These are phyloP conservation scores for Phlogophora meticulosa DNA, from an alignment of 2,888 invertebrate genomes.

Conservation along the genomic window DNA sequence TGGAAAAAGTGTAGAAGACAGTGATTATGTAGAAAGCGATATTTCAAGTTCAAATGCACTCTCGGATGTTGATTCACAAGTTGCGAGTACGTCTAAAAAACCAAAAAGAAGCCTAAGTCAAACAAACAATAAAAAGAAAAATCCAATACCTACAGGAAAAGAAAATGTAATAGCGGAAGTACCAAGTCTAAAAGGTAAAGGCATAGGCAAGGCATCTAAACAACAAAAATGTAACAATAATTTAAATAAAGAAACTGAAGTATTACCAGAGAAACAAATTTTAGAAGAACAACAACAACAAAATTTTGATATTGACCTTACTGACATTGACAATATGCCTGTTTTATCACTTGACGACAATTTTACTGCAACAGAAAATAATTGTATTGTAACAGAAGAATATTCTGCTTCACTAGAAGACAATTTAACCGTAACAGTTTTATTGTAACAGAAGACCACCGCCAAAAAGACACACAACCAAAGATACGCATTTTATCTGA, in stretches of 20 bases:
- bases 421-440: no score
- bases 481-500: conserved; percentile 37
- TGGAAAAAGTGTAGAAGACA: conserved; percentile 25
- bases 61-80: conserved; percentile 29
- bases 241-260: neutral
- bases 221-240: conserved; percentile 6
- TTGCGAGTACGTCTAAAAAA: conserved; percentile 19
- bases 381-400: conserved; percentile 1
- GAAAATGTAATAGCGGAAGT: conserved; percentile 25
- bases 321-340: no score
- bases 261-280: conserved; percentile 3
- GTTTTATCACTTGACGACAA: no score
- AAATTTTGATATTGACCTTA: no score
- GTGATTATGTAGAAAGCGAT: conserved; percentile 23
- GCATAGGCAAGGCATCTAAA: conserved; percentile 4
- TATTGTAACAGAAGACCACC: conserved; percentile 5
- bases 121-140: conserved; percentile 27
- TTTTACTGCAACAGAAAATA: conserved; percentile 3
- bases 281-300: conserved; percentile 7
- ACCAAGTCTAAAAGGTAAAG: conserved; percentile 25
- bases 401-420: neutral
- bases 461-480: conserved; percentile 7
- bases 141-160: conserved; percentile 22
- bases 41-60: conserved; percentile 29
- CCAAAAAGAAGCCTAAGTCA: conserved; percentile 13